Evolutionary conservation across 53 echinoderm and acorn worm species (phyloP).

Genomic region (Hippasteria phrygiana): DNA sequence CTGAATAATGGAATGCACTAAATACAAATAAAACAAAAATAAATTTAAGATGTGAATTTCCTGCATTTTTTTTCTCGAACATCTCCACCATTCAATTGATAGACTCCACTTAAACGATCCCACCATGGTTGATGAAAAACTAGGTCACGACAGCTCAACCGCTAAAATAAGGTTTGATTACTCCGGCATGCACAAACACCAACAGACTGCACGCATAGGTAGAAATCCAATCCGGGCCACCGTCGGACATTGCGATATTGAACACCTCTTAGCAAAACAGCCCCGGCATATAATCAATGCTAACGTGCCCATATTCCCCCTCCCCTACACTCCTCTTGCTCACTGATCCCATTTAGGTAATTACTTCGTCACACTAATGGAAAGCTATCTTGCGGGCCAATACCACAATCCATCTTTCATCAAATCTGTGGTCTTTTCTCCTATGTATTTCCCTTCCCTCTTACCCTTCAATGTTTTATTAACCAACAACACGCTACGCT

Average conservation of each 20-base stretch:
- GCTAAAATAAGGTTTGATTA: neutral
- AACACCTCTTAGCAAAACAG: conserved; percentile 47
- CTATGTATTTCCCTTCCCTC: neutral
- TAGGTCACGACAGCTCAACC: neutral
- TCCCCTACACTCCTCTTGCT: neutral
- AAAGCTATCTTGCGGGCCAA: neutral
- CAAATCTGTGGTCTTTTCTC: neutral
- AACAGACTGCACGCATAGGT: neutral
- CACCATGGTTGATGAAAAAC: neutral
- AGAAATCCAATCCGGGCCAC: conserved; percentile 20
- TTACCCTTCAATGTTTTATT: neutral
- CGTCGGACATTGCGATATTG: conserved; percentile 33
- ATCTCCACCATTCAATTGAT: no score
- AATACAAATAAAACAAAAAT: no score
- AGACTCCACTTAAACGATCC: no score
- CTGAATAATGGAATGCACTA: no score
- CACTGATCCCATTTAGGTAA: neutral
- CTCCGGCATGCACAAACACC: neutral
- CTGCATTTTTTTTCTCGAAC: no score
- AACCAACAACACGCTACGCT: neutral
- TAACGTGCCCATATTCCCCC: conserved; percentile 12
- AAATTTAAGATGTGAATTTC: no score
- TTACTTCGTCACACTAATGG: conserved; percentile 27
- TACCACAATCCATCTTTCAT: neutral
- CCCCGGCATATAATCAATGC: conserved; percentile 50